Conservation (phyloP, 1,140 invertebrate genomes). For the Brevipalpus yothersi region DNA sequence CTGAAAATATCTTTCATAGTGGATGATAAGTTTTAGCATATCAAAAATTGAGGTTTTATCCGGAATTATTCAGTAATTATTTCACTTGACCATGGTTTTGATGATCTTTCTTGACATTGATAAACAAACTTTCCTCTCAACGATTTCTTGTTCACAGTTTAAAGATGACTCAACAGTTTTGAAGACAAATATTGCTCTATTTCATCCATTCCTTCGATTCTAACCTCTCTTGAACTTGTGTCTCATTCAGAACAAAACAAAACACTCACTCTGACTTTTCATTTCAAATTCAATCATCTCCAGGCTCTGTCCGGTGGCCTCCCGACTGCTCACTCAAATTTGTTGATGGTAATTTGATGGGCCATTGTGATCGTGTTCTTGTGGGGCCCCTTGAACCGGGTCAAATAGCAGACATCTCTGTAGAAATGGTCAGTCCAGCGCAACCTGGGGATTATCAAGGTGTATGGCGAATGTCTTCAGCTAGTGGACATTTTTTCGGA, state of each 20-base stretch:
- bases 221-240: conserved; percentile 4
- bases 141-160: too few species aligned
- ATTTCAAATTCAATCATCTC: conserved; percentile 1
- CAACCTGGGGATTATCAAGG: conserved; percentile 39
- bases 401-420: conserved; percentile 34
- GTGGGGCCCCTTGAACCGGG: conserved; percentile 36
- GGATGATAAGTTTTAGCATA: neutral
- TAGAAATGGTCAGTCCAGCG: conserved; percentile 40
- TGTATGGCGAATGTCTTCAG: conserved; percentile 55
- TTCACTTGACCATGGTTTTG: too few species aligned
- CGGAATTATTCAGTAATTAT: too few species aligned
- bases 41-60: too few species aligned
- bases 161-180: too few species aligned
- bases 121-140: too few species aligned
- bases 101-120: too few species aligned
- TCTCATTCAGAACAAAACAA: neutral
- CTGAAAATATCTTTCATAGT: too few species aligned
- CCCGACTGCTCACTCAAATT: conserved; percentile 41
- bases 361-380: conserved; percentile 28
- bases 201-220: neutral
- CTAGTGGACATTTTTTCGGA: conserved; percentile 54
- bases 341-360: conserved; percentile 32
- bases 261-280: neutral
- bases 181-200: neutral
- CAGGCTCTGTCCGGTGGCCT: conserved; percentile 43